Percentiles rank a stretch among this genome's conserved stretches.
phyloP scores from a whole-genome alignment of 2,113 vertebrate genomes.

The Sphaerodactylus townsendi region DNA sequence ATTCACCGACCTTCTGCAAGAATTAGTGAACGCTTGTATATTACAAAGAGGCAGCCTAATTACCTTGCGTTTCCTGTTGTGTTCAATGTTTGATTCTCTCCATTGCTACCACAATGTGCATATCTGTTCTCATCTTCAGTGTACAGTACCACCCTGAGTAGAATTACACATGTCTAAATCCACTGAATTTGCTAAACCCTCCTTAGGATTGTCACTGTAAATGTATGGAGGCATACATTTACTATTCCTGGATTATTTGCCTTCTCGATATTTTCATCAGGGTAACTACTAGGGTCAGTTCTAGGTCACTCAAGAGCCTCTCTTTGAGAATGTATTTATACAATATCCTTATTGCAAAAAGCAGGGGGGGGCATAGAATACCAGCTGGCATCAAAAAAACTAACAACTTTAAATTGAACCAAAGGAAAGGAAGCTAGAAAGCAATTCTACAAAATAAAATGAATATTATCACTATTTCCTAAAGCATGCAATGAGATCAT shows the following conservation, averaged over 20 bases:
- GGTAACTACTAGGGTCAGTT: background rate
- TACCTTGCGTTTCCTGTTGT: background rate
- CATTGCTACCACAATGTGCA: background rate
- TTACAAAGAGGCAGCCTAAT: conserved; percentile 6
- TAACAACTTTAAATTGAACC: background rate
- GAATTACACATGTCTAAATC: no score
- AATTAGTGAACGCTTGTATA: background rate
- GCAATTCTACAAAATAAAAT: background rate
- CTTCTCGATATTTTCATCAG: background rate
- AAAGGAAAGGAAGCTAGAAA: background rate
- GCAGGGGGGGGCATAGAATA: background rate
- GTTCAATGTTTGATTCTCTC: background rate
- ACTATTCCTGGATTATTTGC: background rate
- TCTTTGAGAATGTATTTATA: background rate
- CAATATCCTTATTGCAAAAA: background rate
- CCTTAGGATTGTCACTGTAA: background rate
- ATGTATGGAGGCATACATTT: background rate
- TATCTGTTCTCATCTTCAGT: background rate
- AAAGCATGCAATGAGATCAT: background rate
- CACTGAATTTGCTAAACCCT: no score
- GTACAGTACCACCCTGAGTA: background rate
- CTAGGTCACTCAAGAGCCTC: background rate
- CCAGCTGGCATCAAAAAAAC: background rate
- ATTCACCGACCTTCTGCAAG: background rate
- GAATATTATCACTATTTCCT: background rate